Evolutionary conservation across 2,797 vertebrate genomes (phyloP).

Genomic region (Tachyglossus aculeatus): DNA sequence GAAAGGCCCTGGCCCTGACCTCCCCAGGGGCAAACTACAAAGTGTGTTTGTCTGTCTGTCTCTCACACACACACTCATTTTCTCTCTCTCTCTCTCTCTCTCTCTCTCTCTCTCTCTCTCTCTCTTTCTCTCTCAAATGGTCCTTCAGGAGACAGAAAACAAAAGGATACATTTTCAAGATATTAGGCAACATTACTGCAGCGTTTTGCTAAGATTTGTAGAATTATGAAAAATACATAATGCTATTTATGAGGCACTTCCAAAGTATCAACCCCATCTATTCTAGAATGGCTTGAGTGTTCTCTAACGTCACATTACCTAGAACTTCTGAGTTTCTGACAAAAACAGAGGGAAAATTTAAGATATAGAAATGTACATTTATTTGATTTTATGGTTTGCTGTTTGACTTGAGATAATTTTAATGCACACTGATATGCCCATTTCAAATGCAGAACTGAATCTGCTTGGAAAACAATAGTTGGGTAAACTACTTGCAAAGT

Average conservation of each 20-base stretch:
- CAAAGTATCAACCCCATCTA: constrained; percentile 24
- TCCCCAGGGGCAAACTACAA: constrained; percentile 4
- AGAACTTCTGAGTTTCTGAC: constrained; percentile 27
- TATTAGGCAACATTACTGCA: not conserved
- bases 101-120: too few relatives aligned
- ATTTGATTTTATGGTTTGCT: constrained; percentile 24
- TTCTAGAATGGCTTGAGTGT: constrained; percentile 10
- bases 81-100: too few relatives aligned
- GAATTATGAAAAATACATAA: not conserved
- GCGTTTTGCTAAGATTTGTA: not conserved
- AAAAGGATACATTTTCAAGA: not conserved
- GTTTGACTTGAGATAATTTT: constrained; percentile 51
- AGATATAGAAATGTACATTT: constrained; percentile 26
- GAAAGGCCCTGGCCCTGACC: not conserved
- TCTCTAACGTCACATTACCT: constrained; percentile 10
- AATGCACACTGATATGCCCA: constrained; percentile 5
- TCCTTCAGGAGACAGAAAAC: not conserved
- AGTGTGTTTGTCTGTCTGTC: too few relatives aligned
- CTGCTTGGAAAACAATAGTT: constrained; percentile 31
- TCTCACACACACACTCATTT: too few relatives aligned
- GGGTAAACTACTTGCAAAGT: constrained; percentile 15
- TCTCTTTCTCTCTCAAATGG: not conserved
- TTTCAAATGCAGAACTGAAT: constrained; percentile 45
- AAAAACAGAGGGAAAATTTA: constrained; percentile 11
- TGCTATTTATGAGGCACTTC: constrained; percentile 1